A percentile compares a stretch with the other conserved stretches of the same genome.
Evolutionary conservation across 2,888 invertebrate genomes (phyloP).

Genomic region (Coremacera marginata): DNA sequence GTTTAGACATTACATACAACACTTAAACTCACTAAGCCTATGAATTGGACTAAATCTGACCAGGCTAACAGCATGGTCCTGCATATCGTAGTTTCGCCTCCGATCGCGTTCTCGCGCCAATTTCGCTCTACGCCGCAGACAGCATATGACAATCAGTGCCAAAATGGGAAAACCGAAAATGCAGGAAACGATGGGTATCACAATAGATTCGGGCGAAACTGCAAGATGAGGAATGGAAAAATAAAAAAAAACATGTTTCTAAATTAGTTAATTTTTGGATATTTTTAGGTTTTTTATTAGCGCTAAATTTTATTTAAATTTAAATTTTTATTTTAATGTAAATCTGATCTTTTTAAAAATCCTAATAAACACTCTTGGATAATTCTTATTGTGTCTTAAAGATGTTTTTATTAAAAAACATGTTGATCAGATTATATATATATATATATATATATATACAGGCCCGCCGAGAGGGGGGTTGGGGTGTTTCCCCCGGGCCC

Average conservation of each 20-base stretch:
- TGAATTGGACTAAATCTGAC: conserved; percentile 82
- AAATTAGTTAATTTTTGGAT: no score
- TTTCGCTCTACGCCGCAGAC: conserved; percentile 85
- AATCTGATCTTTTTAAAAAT: no score
- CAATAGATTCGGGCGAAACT: conserved; percentile 90
- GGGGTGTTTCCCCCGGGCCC: no score
- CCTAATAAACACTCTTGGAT: no score
- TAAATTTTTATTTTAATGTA: no score
- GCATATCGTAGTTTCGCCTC: conserved; percentile 83
- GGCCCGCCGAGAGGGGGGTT: no score
- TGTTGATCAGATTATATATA: neutral
- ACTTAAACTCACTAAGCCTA: conserved; percentile 75
- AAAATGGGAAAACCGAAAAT: conserved; percentile 90
- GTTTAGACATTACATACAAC: conserved; percentile 58
- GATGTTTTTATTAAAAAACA: no score
- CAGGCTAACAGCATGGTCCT: conserved; percentile 85
- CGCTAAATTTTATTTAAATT: no score
- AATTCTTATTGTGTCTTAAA: no score
- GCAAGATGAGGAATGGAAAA: conserved; percentile 62
- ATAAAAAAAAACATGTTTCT: no score
- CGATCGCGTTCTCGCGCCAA: conserved; percentile 85
- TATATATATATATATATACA: neutral
- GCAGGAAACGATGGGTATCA: conserved; percentile 89
- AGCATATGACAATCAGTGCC: conserved; percentile 88
- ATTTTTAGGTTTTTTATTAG: no score